Evolutionary conservation across 2,888 invertebrate species (phyloP).

Genomic region (Parelbella ahira): DNA sequence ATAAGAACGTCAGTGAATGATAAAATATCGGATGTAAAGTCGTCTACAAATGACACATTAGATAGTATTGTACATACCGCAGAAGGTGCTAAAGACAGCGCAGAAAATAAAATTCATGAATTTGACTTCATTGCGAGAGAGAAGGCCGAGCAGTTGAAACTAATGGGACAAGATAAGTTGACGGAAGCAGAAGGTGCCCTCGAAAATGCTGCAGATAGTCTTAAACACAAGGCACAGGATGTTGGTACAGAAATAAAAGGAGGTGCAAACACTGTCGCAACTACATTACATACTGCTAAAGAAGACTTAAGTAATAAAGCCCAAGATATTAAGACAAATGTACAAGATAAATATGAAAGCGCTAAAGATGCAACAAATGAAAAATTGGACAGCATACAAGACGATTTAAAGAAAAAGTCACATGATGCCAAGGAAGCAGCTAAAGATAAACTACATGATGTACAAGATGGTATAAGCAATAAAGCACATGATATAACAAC

Average conservation of each 20-base stretch:
- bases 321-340: conserved; percentile 43
- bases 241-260: conserved; percentile 27
- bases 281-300: conserved; percentile 42
- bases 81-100: conserved; percentile 50
- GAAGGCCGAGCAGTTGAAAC: conserved; percentile 55
- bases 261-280: conserved; percentile 48
- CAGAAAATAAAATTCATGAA: conserved; percentile 60
- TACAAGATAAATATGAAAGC: conserved; percentile 45
- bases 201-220: conserved; percentile 44
- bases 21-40: conserved; percentile 45
- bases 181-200: conserved; percentile 49
- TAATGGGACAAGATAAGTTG: conserved; percentile 45
- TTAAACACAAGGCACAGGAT: conserved; percentile 43
- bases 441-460: conserved; percentile 46
- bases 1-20: conserved; percentile 43
- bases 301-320: conserved; percentile 45
- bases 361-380: conserved; percentile 49
- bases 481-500: conserved; percentile 52
- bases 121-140: conserved; percentile 63
- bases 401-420: conserved; percentile 45
- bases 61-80: conserved; percentile 56
- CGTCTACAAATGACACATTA: conserved; percentile 47
- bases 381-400: conserved; percentile 46
- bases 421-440: conserved; percentile 48
- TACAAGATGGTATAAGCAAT: conserved; percentile 48